Percentiles rank a stretch among this genome's conserved stretches.
phyloP scores from a whole-genome alignment of 1,140 invertebrate species.

The Maniola jurtina region DNA sequence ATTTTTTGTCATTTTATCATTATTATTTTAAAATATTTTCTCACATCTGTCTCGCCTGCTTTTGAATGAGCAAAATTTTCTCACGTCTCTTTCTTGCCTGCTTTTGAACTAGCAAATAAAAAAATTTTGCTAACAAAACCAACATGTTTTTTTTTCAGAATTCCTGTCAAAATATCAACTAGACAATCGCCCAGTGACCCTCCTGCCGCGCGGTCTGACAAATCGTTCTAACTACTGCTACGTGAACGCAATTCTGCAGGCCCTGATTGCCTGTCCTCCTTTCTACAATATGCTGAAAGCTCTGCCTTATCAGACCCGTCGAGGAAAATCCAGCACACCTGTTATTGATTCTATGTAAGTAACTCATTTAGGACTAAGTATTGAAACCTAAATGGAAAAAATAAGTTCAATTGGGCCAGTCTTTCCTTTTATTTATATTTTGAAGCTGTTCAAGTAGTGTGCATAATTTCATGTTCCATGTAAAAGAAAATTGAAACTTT shows the following conservation, averaged over 20 bases:
- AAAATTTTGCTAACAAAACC: background rate
- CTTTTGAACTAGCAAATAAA: background rate
- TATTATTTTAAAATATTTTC: too few relatives aligned
- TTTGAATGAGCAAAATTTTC: too few relatives aligned
- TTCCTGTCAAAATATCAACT: conserved; percentile 85
- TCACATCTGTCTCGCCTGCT: too few relatives aligned
- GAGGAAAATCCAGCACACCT: conserved; percentile 87
- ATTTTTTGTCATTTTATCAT: too few relatives aligned
- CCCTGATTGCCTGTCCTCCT: conserved; percentile 93
- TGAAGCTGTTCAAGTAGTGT: too few relatives aligned
- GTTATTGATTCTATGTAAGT: conserved; percentile 95
- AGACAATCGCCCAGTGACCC: conserved; percentile 85
- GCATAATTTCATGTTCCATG: too few relatives aligned
- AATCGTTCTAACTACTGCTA: conserved; percentile 98
- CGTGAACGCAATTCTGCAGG: conserved; percentile 95
- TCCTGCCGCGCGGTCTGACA: conserved; percentile 91
- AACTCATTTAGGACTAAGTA: too few relatives aligned
- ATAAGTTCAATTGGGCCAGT: too few relatives aligned
- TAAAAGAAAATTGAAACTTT: too few relatives aligned
- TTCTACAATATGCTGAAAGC: conserved; percentile 94
- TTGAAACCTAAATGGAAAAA: too few relatives aligned
- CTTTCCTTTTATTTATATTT: too few relatives aligned
- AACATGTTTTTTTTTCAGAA: conserved; percentile 78
- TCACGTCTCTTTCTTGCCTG: too few relatives aligned
- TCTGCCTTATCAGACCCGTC: conserved; percentile 81